A percentile compares a stretch with the other conserved stretches of the same genome.
Evolutionary conservation across 2,113 vertebrate species (phyloP).

Genomic region (Misgurnus anguillicaudatus): DNA sequence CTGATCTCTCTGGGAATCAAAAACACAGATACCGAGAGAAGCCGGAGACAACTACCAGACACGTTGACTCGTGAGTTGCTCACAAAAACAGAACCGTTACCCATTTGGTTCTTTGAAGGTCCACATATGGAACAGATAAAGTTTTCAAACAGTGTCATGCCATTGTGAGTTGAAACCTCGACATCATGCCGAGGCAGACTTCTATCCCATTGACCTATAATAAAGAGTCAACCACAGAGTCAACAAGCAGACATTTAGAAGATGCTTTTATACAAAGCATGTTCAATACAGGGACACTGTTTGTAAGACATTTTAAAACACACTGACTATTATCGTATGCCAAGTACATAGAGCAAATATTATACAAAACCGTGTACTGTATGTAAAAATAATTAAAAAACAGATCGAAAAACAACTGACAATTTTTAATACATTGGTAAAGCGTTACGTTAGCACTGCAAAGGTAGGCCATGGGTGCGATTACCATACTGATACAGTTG

Average conservation of each 20-base stretch:
- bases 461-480: too few relatives aligned
- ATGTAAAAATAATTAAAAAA: neutral
- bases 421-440: too few relatives aligned
- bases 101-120: slow-evolving; percentile 3
- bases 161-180: slow-evolving; percentile 16
- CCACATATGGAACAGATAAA: slow-evolving; percentile 23
- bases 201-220: neutral
- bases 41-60: slow-evolving; percentile 1
- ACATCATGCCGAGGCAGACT: slow-evolving; percentile 3
- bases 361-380: neutral
- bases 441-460: too few relatives aligned
- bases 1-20: slow-evolving; percentile 23
- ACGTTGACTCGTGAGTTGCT: slow-evolving; percentile 7
- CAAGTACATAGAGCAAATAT: neutral
- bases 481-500: too few relatives aligned
- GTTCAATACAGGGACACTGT: neutral
- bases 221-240: neutral
- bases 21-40: slow-evolving; percentile 8
- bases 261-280: neutral
- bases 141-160: slow-evolving; percentile 18
- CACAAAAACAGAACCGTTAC: slow-evolving; percentile 22
- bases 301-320: neutral
- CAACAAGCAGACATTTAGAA: neutral
- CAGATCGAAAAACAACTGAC: too few relatives aligned
- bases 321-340: neutral